A percentile compares a stretch with the other conserved stretches of the same genome.
These are phyloP conservation scores for Babyrousa celebensis DNA, from an alignment of 2,797 vertebrate species.

Conservation along the genomic window DNA sequence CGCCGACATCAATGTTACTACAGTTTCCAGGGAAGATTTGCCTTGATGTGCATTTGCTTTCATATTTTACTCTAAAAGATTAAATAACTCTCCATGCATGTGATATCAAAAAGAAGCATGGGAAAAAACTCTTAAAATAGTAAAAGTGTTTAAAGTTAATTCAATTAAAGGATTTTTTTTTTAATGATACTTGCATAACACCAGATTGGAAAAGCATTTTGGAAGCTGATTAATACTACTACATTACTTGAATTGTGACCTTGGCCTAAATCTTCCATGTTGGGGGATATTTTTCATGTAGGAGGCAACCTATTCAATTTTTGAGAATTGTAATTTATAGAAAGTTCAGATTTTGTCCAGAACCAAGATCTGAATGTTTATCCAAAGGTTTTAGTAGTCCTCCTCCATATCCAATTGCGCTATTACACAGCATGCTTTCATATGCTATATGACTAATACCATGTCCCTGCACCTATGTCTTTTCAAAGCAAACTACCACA, in stretches of 20 bases:
- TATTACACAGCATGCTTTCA: not conserved
- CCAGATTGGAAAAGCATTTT: not conserved
- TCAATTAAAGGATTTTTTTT: not conserved
- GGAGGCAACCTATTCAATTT: not conserved
- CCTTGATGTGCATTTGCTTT: not conserved
- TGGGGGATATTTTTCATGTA: not conserved
- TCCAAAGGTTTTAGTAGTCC: not conserved
- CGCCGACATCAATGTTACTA: not conserved
- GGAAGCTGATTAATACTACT: not conserved
- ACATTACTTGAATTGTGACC: not conserved
- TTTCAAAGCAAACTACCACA: not conserved
- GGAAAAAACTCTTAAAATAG: not conserved
- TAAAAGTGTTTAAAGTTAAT: not conserved
- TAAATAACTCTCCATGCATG: not conserved
- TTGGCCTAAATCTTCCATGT: not conserved
- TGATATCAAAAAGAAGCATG: not conserved
- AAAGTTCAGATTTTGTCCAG: not conserved
- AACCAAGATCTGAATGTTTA: not conserved
- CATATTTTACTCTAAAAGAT: conserved; percentile 43
- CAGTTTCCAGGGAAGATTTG: not conserved
- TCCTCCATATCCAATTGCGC: not conserved
- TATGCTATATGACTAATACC: not conserved
- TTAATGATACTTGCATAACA: not conserved
- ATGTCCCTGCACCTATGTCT: not conserved
- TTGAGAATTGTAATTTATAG: not conserved